Evolutionary conservation across 2,113 vertebrate genomes (phyloP), one percentile per base, ranked within the genome.

Genomic region (Tauraco erythrolophus): DNA sequence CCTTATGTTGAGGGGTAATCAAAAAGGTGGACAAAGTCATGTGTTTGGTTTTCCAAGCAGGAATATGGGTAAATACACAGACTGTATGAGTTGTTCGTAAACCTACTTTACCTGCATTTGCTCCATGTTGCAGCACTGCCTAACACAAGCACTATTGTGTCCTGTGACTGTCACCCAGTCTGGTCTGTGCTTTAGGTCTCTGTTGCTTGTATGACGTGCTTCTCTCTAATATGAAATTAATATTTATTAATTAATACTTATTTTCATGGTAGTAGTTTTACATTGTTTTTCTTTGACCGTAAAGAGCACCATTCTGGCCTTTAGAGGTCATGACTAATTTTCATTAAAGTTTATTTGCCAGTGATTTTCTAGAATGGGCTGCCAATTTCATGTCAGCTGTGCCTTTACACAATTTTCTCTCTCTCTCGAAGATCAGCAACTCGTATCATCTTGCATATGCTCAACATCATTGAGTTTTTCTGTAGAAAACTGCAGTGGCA

Each of bases 1-100:
- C 48, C 48, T 82, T 91, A 45, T 11, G 7, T 27, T 58, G n/a
- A 54, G 35, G 61, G 4, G 19, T 71, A 35, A 68, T 62, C 12
- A 62, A 43, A 68, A 75, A 54, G 9, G 37, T 46, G 25, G 46
- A 58, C 19, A 11, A 81, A 72, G 10, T 56, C 4, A 51, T 19
- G 7, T 80, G 13, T 46, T 84, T 53, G 4, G 6, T 58, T 82
- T 94, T 71, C 57, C 16, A 41, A 54, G n/a, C 37, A 54, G 51
- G 19, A 75, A 48, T 6, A 9, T 24, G 12, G 9, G 3, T 76
- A 66, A 58, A 64, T 83, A 46, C 0, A 0, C 4, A 25, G 41
- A 19, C 21, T 48, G 1, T 43, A 30, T 30, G 41, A 53, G 3
- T 11, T 51, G 21, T 62, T 89, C 17, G 25, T 82, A 37, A 89